A percentile compares a stretch with the other conserved stretches of the same genome.
phyloP scores from a whole-genome alignment of 2,113 vertebrate genomes.

The Synodontis membranacea region DNA sequence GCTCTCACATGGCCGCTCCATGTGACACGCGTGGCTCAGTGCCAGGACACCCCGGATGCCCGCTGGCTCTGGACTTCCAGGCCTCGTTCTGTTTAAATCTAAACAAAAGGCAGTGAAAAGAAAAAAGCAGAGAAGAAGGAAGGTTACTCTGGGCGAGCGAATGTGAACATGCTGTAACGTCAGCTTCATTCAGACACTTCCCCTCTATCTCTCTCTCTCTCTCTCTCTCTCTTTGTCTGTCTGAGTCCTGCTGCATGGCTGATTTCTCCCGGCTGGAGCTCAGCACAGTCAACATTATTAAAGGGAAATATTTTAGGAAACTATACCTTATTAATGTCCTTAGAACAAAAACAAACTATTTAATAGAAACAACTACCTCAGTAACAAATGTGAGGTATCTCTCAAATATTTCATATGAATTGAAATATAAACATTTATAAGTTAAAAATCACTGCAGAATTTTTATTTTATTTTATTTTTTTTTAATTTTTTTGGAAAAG shows the following conservation, averaged over 20 bases:
- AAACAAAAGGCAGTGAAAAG: slow-evolving; percentile 65
- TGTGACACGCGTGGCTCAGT: slow-evolving; percentile 71
- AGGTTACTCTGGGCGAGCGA: slow-evolving; percentile 58
- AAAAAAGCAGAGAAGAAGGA: slow-evolving; percentile 48
- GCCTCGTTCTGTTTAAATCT: slow-evolving; percentile 75
- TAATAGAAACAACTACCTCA: too few relatives aligned
- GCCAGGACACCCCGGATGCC: slow-evolving; percentile 77
- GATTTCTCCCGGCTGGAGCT: background rate
- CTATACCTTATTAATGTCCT: background rate
- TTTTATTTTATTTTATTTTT: too few relatives aligned
- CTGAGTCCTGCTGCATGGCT: background rate
- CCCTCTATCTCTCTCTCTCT: background rate
- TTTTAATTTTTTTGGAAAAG: too few relatives aligned
- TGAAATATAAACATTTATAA: too few relatives aligned
- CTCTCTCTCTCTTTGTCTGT: slow-evolving; percentile 35
- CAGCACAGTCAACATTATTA: background rate
- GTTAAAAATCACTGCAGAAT: too few relatives aligned
- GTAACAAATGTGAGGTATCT: too few relatives aligned
- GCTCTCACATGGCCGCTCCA: slow-evolving; percentile 72
- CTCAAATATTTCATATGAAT: too few relatives aligned
- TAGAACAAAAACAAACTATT: too few relatives aligned
- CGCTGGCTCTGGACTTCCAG: slow-evolving; percentile 70
- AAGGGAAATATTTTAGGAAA: background rate
- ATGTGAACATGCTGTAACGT: slow-evolving; percentile 67
- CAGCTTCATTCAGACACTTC: slow-evolving; percentile 65